A percentile compares a stretch with the other conserved stretches of the same genome.
These are phyloP conservation scores for Bettongia penicillata DNA, from an alignment of 2,113 vertebrate species.

Conservation along the genomic window DNA sequence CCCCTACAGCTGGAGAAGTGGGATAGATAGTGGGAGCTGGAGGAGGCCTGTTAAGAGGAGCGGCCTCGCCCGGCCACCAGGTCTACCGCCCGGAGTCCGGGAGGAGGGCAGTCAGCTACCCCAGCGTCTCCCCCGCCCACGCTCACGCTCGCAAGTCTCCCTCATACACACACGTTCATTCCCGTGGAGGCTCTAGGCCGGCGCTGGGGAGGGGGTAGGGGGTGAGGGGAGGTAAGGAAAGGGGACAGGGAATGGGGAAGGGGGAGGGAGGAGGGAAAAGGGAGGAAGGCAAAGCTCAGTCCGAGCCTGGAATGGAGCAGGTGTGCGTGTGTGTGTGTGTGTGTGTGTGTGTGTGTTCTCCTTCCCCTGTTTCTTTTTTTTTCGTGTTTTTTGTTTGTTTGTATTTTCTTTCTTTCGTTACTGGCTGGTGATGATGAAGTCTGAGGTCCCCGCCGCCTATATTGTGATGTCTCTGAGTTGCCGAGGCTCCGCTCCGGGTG, in stretches of 20 bases:
- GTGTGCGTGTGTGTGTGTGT: neutral
- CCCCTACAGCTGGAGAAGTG: constrained; percentile 40
- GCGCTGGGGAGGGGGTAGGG: neutral
- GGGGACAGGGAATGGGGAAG: neutral
- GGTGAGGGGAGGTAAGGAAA: neutral
- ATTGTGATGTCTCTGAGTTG: constrained; percentile 75
- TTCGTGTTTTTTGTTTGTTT: constrained; percentile 49
- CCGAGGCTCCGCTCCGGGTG: neutral
- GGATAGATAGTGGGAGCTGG: constrained; percentile 48
- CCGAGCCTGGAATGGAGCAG: neutral
- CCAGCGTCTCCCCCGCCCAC: neutral
- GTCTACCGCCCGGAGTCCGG: neutral
- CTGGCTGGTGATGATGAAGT: constrained; percentile 19
- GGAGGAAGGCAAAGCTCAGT: constrained; percentile 44
- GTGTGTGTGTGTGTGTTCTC: neutral
- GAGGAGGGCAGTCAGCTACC: neutral
- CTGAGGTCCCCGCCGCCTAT: constrained; percentile 49
- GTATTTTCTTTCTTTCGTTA: constrained; percentile 29
- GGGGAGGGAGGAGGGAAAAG: constrained; percentile 49
- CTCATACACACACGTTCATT: neutral
- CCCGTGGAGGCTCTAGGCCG: neutral
- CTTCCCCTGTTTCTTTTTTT: neutral
- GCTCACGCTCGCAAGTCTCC: neutral
- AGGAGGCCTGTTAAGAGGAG: neutral
- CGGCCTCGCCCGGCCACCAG: neutral